Conservation (phyloP, 2,797 vertebrate species). For the Crax fasciolata region DNA sequence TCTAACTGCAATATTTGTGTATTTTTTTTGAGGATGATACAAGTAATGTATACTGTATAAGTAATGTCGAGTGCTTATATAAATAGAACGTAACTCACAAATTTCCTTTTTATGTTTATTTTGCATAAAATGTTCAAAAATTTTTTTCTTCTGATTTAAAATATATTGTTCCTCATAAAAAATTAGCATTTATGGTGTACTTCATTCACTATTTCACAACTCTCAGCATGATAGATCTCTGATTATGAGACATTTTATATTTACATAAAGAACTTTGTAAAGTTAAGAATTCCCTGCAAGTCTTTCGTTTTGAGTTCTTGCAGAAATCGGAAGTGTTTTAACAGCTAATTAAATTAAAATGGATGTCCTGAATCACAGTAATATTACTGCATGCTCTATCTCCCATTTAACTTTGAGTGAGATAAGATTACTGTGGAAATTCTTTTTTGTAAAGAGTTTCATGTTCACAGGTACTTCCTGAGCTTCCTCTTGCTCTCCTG, state of each 20-base stretch:
- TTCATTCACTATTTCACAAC: background rate
- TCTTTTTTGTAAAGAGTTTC: background rate
- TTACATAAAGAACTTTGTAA: background rate
- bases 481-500: background rate
- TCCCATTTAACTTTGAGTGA: background rate
- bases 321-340: background rate
- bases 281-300: background rate
- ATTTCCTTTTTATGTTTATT: background rate
- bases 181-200: background rate
- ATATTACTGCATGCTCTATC: background rate
- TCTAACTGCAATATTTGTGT: slow-evolving; percentile 35
- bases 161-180: background rate
- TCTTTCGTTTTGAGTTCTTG: background rate
- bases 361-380: background rate
- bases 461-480: background rate
- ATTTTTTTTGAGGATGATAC: background rate
- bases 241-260: background rate
- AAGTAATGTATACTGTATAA: background rate
- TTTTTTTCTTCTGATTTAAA: background rate
- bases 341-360: background rate
- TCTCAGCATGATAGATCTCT: background rate
- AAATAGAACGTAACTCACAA: background rate
- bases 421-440: background rate
- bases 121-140: background rate
- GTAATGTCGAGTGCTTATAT: background rate